Percentiles rank a stretch among this genome's conserved stretches.
Evolutionary conservation across 2,888 invertebrate species (phyloP).

Genomic region (Phalangium opilio): DNA sequence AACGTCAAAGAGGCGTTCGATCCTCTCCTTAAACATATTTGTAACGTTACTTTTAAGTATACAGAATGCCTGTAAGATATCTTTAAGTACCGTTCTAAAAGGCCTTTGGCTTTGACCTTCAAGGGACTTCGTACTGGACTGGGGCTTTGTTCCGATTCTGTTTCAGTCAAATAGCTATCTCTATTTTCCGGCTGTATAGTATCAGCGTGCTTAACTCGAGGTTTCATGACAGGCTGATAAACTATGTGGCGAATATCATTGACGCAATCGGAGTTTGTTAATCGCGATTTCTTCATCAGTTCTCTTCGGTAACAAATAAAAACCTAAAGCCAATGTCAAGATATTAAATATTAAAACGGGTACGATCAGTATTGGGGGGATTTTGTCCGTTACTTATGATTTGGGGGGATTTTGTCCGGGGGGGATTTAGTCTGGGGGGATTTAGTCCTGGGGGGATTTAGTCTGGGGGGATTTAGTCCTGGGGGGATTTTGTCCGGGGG

Average conservation of each 20-base stretch:
- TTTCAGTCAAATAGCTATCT: conserved; percentile 15
- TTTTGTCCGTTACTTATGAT: too few relatives aligned
- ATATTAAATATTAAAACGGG: background rate
- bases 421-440: too few relatives aligned
- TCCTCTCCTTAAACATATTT: conserved; percentile 44
- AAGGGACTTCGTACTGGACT: conserved; percentile 17
- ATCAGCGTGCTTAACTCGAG: conserved; percentile 16
- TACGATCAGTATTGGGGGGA: too few relatives aligned
- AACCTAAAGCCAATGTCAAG: background rate
- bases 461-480: too few relatives aligned
- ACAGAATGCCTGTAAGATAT: too few relatives aligned
- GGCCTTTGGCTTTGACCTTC: conserved; percentile 19
- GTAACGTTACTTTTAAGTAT: background rate
- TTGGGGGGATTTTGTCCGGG: too few relatives aligned
- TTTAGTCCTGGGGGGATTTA: too few relatives aligned
- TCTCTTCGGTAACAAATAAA: background rate
- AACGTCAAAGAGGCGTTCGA: conserved; percentile 81
- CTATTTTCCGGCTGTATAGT: conserved; percentile 18
- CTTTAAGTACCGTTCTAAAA: conserved; percentile 17
- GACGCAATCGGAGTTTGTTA: too few relatives aligned
- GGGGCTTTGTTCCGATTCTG: conserved; percentile 15
- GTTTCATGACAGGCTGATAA: conserved; percentile 19
- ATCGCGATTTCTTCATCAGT: too few relatives aligned
- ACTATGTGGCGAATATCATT: conserved; percentile 8
- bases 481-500: too few relatives aligned